Base-by-base conservation (phyloP, 2,797 vertebrate species). In the Pelochelys cantorii region DNA sequence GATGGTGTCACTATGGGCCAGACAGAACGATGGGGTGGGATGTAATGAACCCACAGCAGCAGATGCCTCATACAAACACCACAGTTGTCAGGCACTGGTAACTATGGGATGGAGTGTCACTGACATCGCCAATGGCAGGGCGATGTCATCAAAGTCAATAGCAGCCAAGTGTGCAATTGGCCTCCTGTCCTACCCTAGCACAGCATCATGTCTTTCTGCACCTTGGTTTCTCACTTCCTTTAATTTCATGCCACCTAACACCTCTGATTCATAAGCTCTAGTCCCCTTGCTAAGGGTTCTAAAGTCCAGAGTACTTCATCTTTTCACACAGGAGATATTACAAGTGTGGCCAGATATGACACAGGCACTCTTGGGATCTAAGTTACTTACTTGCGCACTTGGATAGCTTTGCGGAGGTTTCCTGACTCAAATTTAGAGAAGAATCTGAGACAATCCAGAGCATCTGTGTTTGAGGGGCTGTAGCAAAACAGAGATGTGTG, bases 371-470 rank as follows among this genome's bases (percentile, higher is more conserved):
- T 42, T 56, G 59, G 1, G 0, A 0, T 20, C 78, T n/a, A 17
- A 52, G 53, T 52, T 96, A 98, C 98, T 98, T 98, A 99, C 99
- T 98, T 98, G 79, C 99, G 98, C 85, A 99, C 98, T 97, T 99
- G 99, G 92, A 99, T 97, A 90, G 98, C 99, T 97, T 99, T 99
- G 80, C 98, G 98, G 56, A 99, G 98, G 93, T 99, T 99, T 65
- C 99, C 99, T 0, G 98, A 98, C 96, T 99, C 99, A 97, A 99
- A 99, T 86, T 97, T 98, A n/a, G 99, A 99, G 97, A 97, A 98
- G 97, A 99, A 99, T 1, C 86, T 97, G 87, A 99, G 94, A 29
- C 97, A 97, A 65, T 94, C 92, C 53, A 97, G 93, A 79, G 95
- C 37, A 87, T 92, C 96, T 6, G 95, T 80, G 8, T 95, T 96